Evolutionary conservation across 2,888 invertebrate genomes (phyloP), one percentile per base, ranked within the genome.

Genomic region (Drosophila barbarae): DNA sequence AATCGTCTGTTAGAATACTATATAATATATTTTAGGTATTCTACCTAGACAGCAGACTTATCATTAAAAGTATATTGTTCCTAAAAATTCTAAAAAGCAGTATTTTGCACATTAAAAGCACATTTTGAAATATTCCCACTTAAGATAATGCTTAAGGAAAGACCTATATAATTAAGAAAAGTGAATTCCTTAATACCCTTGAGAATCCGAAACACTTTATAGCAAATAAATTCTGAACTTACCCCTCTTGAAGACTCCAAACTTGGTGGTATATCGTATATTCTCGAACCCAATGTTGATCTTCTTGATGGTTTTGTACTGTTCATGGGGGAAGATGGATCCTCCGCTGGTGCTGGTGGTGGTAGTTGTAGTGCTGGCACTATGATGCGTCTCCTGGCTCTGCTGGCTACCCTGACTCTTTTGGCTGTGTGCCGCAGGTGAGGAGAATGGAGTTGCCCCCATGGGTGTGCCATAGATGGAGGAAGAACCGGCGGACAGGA

Each of bases 221-320:
- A 15, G 1, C 0, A 26, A 26, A 15, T 5, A 15, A 3, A 10
- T 15, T 3, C 1, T 28, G 6, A 44, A 4, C 86, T 79, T 56
- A 89, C 89, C 86, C 74, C 81, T 83, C 61, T 77, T 86, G 34
- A 89, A 80, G 59, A 88, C 75, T 32, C 89, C 89, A 36, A 83
- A 74, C 54, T 77, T 87, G 6, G 70, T 77, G 56, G 79, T 81
- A 60, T 84, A 88, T 8, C 73, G 70, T 36, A 89, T 76, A 72
- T 89, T 86, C 9, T 87, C 80, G 69, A 89, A 89, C 28, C 85
- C 85, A 32, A 89, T 86, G 60, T 88, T 82, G 32, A 89, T 66
- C 55, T 79, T 82, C 58, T 87, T 86, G 53, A 81, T 76, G 60
- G 79, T 71, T 55, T 73, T 83, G 60, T 79, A 75, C 49, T 87